These are phyloP conservation scores for Euclidia mi DNA, from an alignment of 2,888 invertebrate species.

Conservation along the genomic window DNA sequence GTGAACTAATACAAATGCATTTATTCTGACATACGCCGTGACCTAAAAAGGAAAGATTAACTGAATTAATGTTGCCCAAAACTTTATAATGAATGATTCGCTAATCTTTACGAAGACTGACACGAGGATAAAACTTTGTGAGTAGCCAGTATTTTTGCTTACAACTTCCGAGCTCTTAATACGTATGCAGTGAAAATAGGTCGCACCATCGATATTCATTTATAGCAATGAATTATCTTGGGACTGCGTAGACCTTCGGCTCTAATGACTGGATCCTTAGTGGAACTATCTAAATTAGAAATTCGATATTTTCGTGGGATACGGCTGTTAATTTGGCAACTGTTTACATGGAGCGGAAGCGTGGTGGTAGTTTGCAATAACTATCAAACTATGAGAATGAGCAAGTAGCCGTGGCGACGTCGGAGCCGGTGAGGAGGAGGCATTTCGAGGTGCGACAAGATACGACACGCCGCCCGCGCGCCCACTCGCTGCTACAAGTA, in stretches of 20 bases:
- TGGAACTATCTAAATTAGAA: constrained; percentile 54
- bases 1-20: constrained; percentile 54
- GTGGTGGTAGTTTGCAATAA: constrained; percentile 55
- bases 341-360: constrained; percentile 45
- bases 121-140: constrained; percentile 63
- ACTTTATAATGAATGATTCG: constrained; percentile 79
- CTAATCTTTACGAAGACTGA: constrained; percentile 73
- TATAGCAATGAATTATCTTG: constrained; percentile 43
- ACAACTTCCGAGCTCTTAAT: constrained; percentile 20
- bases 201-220: constrained; percentile 42
- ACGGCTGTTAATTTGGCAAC: constrained; percentile 55
- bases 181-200: constrained; percentile 38
- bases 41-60: constrained; percentile 67
- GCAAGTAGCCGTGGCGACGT: constrained; percentile 57
- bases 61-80: constrained; percentile 70
- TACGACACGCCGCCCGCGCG: constrained; percentile 45
- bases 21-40: constrained; percentile 58
- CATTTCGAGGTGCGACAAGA: constrained; percentile 58
- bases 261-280: constrained; percentile 50
- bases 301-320: constrained; percentile 58
- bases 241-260: constrained; percentile 36
- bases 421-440: constrained; percentile 52
- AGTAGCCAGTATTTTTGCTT: constrained; percentile 35
- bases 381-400: constrained; percentile 60
- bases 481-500: constrained; percentile 44